phyloP scores from a whole-genome alignment of 2,113 vertebrate species.

The Tachycineta bicolor region DNA sequence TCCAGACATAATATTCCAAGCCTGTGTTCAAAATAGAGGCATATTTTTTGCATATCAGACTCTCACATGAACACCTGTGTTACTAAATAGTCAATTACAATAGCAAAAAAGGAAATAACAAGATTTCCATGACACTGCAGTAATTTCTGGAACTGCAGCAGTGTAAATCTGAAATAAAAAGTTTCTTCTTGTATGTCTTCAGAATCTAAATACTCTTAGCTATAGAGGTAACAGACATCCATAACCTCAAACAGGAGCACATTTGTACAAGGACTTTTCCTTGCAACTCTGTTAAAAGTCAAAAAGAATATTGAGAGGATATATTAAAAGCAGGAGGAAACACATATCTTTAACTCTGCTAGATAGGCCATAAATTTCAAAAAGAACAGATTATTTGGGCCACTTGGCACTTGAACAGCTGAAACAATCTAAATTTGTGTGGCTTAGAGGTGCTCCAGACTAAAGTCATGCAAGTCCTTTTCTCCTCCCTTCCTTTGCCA shows the following conservation, averaged over 20 bases:
- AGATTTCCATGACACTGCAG: neutral
- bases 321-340: neutral
- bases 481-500: neutral
- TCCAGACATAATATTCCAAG: neutral
- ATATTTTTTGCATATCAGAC: neutral
- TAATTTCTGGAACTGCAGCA: neutral
- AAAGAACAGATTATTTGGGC: neutral
- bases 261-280: neutral
- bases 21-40: neutral
- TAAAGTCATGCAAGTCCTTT: neutral
- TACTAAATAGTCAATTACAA: neutral
- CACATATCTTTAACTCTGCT: neutral
- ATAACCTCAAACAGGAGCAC: neutral
- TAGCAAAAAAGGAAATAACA: neutral
- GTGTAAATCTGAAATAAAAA: neutral
- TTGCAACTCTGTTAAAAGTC: neutral
- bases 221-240: neutral
- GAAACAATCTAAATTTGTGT: neutral
- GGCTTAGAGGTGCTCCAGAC: neutral
- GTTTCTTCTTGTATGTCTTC: neutral
- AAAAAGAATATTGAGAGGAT: neutral
- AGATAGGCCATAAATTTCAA: neutral
- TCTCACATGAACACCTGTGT: neutral
- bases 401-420: neutral
- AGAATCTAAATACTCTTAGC: neutral